Evolutionary conservation across 2,113 vertebrate species (phyloP).

Genomic region (Litocranius walleri): DNA sequence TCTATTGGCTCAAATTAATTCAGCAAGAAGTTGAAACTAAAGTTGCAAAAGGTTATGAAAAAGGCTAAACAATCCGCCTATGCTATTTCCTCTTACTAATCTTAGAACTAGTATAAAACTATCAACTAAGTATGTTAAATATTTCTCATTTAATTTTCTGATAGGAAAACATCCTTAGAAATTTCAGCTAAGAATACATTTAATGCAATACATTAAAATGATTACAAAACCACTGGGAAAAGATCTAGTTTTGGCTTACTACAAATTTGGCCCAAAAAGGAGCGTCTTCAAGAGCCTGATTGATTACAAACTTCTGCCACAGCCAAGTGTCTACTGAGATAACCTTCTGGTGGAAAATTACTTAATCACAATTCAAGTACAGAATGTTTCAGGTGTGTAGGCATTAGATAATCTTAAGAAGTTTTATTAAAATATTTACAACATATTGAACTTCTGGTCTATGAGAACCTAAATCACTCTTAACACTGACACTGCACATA

Average conservation of each 20-base stretch:
- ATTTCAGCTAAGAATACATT: constrained; percentile 6
- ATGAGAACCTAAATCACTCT: neutral
- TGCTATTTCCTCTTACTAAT: neutral
- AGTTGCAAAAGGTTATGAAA: constrained; percentile 35
- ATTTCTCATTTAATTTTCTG: neutral
- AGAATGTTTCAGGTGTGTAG: neutral
- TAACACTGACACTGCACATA: neutral
- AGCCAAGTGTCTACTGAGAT: constrained; percentile 6
- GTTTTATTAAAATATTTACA: neutral
- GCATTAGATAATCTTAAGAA: neutral
- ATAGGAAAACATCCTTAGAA: constrained; percentile 9
- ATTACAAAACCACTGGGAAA: constrained; percentile 20
- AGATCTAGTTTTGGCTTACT: constrained; percentile 44
- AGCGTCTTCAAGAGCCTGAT: constrained; percentile 23
- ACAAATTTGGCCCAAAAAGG: constrained; percentile 42
- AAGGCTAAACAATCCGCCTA: neutral
- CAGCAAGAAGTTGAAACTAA: constrained; percentile 33
- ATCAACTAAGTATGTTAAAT: neutral
- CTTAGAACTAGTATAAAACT: neutral
- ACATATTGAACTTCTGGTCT: neutral
- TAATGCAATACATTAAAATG: constrained; percentile 22
- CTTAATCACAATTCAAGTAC: constrained; percentile 9
- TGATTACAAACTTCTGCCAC: constrained; percentile 46
- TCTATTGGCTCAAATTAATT: constrained; percentile 2
- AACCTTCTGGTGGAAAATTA: constrained; percentile 40